A percentile compares a stretch with the other conserved stretches of the same genome.
These are phyloP conservation scores for Piprites chloris DNA, from an alignment of 2,113 vertebrate genomes.

Conservation along the genomic window DNA sequence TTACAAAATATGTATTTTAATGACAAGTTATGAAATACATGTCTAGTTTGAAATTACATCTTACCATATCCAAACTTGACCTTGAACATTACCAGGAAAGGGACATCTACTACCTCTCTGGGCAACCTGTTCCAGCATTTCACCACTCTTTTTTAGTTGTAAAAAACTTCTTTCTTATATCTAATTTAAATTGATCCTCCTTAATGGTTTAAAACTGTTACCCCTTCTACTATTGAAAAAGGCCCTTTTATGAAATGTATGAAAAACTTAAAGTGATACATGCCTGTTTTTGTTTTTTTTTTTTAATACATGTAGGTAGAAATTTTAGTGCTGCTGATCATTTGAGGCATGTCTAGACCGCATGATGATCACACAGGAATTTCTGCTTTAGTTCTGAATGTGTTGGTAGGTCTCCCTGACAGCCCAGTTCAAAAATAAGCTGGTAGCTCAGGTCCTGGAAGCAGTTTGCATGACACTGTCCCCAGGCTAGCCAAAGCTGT, in stretches of 20 bases:
- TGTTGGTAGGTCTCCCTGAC: not conserved
- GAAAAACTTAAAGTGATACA: not conserved
- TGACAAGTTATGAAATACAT: not conserved
- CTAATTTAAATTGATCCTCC: not conserved
- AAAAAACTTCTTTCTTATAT: not conserved
- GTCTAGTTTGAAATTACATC: not conserved
- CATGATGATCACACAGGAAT: accelerated
- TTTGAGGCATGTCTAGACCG: not conserved
- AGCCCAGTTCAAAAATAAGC: not conserved
- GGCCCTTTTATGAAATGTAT: not conserved
- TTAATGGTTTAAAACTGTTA: not conserved
- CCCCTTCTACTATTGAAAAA: not conserved
- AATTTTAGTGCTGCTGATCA: not conserved
- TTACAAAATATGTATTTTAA: not conserved
- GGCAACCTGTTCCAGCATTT: not conserved
- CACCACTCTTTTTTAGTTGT: not conserved
- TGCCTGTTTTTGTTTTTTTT: not conserved
- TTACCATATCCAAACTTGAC: accelerated
- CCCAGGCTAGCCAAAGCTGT: not conserved
- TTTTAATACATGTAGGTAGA: not conserved
- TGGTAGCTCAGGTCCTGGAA: not conserved
- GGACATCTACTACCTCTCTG: not conserved
- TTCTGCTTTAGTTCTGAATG: not conserved
- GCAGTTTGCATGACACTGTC: not conserved
- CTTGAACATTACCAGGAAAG: not conserved